These are phyloP conservation scores for Dryoscopus gambensis DNA, from an alignment of 2,113 vertebrate species.

Conservation along the genomic window DNA sequence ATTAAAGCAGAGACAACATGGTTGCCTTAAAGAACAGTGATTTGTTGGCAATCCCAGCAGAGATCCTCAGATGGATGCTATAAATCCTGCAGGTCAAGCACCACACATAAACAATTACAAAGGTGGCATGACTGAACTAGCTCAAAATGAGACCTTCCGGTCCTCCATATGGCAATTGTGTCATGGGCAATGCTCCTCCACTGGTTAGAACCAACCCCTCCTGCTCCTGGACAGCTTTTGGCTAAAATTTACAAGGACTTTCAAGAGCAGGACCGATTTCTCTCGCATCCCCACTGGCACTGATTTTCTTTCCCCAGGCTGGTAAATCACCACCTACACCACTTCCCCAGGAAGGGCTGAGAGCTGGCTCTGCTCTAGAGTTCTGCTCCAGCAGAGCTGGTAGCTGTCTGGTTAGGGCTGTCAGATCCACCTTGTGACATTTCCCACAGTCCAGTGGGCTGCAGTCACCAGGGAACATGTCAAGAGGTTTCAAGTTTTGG, in stretches of 20 bases:
- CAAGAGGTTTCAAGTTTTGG: neutral
- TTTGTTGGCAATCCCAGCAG: neutral
- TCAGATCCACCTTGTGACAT: neutral
- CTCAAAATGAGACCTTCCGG: neutral
- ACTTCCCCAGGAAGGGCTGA: neutral
- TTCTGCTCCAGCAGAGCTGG: neutral
- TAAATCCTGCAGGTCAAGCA: neutral
- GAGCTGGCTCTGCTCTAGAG: neutral
- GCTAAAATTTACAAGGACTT: neutral
- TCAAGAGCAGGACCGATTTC: fast-evolving
- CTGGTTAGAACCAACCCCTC: neutral
- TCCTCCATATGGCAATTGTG: fast-evolving
- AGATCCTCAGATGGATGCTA: neutral
- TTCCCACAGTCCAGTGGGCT: fast-evolving
- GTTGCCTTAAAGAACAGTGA: neutral
- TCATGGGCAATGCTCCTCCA: fast-evolving
- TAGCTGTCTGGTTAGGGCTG: neutral
- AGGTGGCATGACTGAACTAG: neutral
- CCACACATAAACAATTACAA: neutral
- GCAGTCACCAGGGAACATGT: fast-evolving
- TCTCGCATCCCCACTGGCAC: neutral
- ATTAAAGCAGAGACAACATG: neutral
- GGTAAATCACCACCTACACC: neutral
- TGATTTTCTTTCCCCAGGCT: neutral
- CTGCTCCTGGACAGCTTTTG: neutral